A percentile compares a stretch with the other conserved stretches of the same genome.
These are phyloP conservation scores for Macroteleia sp. DNA, from an alignment of 2,888 invertebrate species.

Conservation along the genomic window DNA sequence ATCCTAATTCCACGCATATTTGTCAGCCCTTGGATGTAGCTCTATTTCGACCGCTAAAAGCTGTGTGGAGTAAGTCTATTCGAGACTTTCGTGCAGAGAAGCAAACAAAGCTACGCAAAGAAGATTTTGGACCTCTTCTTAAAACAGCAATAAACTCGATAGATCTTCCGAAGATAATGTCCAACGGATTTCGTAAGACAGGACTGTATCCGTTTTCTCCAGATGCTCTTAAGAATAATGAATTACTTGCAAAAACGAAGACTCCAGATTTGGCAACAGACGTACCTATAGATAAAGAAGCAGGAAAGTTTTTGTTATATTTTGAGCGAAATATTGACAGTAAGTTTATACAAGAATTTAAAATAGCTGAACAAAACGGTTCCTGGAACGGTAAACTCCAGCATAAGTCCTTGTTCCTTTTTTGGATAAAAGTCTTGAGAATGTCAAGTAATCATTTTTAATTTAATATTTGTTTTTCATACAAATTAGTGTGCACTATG, in stretches of 20 bases:
- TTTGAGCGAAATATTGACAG: too few relatives aligned
- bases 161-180: slow-evolving; percentile 22
- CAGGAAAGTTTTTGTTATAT: too few relatives aligned
- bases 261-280: not conserved
- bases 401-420: too few relatives aligned
- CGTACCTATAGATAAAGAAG: not conserved
- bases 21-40: slow-evolving; percentile 66
- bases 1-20: slow-evolving; percentile 79
- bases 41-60: slow-evolving; percentile 65
- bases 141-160: slow-evolving; percentile 26
- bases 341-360: too few relatives aligned
- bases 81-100: slow-evolving; percentile 34
- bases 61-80: slow-evolving; percentile 27
- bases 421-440: too few relatives aligned
- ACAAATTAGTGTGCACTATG: too few relatives aligned
- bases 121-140: slow-evolving; percentile 40
- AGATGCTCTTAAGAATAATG: slow-evolving; percentile 23
- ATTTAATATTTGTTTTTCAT: too few relatives aligned
- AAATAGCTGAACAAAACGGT: too few relatives aligned
- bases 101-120: slow-evolving; percentile 24
- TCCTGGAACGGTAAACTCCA: too few relatives aligned
- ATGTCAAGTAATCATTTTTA: too few relatives aligned
- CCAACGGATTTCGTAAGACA: slow-evolving; percentile 41
- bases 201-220: slow-evolving; percentile 45
- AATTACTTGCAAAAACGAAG: slow-evolving; percentile 5